These are phyloP conservation scores for Ataeniobius toweri DNA, from an alignment of 2,797 vertebrate species.

Conservation along the genomic window DNA sequence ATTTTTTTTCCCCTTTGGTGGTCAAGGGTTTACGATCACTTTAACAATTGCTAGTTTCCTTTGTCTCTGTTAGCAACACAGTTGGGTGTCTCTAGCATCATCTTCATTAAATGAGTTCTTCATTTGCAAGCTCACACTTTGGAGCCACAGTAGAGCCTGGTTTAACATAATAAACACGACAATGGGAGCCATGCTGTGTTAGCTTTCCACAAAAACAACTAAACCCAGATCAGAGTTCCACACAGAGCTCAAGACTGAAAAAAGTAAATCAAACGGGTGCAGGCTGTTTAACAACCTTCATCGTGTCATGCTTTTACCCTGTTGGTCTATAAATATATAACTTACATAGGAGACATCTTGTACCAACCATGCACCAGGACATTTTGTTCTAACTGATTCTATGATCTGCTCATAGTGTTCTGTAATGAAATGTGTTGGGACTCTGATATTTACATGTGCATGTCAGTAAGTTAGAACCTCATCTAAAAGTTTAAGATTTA, in stretches of 20 bases:
- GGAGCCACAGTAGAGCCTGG: too few species aligned
- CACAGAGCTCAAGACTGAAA: neutral
- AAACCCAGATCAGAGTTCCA: neutral
- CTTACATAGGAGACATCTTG: neutral
- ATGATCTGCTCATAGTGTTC: neutral
- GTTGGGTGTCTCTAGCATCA: neutral
- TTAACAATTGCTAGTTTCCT: neutral
- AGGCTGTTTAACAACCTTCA: neutral
- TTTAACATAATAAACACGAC: slow-evolving; percentile 2
- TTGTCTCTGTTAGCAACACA: neutral
- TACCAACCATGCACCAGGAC: neutral
- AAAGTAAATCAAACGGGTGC: neutral
- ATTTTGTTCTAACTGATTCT: neutral
- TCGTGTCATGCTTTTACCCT: neutral
- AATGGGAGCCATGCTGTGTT: neutral
- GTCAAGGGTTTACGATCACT: neutral
- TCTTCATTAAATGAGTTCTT: slow-evolving; percentile 5
- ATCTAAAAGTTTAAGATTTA: neutral
- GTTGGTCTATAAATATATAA: neutral
- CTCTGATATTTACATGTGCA: neutral
- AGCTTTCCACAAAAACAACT: neutral
- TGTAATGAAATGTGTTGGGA: neutral
- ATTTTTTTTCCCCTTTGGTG: neutral
- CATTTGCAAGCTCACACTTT: neutral
- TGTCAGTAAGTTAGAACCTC: neutral